Percentiles rank a stretch among this genome's conserved stretches.
Evolutionary conservation across 2,797 vertebrate genomes (phyloP).

Genomic region (Siniperca obscura): DNA sequence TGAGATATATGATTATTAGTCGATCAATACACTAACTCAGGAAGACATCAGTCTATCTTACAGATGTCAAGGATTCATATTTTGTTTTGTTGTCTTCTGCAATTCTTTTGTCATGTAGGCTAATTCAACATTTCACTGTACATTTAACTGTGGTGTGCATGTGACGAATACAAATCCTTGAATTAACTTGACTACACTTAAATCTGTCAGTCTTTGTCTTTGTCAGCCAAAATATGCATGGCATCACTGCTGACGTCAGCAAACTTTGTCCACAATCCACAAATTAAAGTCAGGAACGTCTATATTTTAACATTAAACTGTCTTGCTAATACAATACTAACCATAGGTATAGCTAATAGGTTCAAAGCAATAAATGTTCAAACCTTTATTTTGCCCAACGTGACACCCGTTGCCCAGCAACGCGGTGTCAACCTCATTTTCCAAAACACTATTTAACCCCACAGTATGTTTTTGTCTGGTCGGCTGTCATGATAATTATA

Average conservation of each 20-base stretch:
- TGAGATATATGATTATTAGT: not conserved
- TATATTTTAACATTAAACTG: not conserved
- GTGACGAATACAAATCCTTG: not conserved
- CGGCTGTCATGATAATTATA: not conserved
- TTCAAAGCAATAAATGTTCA: conserved; percentile 17
- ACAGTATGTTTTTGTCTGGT: not conserved
- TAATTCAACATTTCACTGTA: not conserved
- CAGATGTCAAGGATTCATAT: not conserved
- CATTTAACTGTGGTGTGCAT: not conserved
- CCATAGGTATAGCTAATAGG: not conserved
- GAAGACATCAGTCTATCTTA: not conserved
- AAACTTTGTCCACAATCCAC: not conserved
- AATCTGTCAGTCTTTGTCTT: not conserved
- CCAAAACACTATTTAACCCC: conserved; percentile 55
- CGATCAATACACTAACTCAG: not conserved
- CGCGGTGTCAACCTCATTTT: conserved; percentile 59
- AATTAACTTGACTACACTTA: not conserved
- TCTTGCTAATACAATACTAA: not conserved
- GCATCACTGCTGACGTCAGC: not conserved
- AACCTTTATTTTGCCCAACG: conserved; percentile 19
- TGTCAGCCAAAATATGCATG: too few relatives aligned
- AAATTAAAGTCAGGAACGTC: not conserved
- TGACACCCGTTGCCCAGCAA: conserved; percentile 78
- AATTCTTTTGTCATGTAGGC: not conserved
- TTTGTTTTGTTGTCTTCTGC: not conserved